A percentile compares a stretch with the other conserved stretches of the same genome.
phyloP scores from a whole-genome alignment of 2,113 vertebrate genomes.

The Noturus placidus region DNA sequence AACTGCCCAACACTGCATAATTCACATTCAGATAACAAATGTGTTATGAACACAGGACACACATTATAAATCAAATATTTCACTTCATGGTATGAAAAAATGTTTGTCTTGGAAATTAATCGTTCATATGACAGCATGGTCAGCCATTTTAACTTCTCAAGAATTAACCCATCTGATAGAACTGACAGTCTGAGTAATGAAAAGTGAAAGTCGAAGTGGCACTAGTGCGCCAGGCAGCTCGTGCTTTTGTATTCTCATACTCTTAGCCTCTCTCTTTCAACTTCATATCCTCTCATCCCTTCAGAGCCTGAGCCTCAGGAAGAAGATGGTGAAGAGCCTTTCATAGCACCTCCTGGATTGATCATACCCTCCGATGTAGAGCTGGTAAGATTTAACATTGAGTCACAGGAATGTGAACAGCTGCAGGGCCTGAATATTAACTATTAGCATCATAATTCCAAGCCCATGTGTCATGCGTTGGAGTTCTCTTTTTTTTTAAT shows the following conservation, averaged over 20 bases:
- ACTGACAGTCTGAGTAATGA: conserved; percentile 40
- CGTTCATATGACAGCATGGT: not conserved
- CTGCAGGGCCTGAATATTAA: not conserved
- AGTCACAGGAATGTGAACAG: not conserved
- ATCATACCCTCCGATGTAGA: conserved; percentile 91
- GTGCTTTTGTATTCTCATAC: not conserved
- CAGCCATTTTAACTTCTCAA: not conserved
- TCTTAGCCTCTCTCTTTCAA: not conserved
- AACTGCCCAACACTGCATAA: not conserved
- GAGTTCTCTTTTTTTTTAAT: not conserved
- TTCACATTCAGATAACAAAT: not conserved
- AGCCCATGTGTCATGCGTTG: not conserved
- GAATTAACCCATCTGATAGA: conserved; percentile 31
- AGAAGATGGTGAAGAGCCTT: conserved; percentile 92
- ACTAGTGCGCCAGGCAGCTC: not conserved
- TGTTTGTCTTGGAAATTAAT: not conserved
- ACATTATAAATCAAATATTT: not conserved
- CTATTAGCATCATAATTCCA: not conserved
- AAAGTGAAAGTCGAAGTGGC: conserved; percentile 38
- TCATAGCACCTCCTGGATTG: conserved; percentile 86
- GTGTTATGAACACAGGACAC: not conserved
- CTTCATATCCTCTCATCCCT: conserved; percentile 25
- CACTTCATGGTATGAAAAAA: not conserved
- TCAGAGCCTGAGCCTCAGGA: conserved; percentile 82
- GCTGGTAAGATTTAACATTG: conserved; percentile 77